Conservation (phyloP, 2,888 invertebrate genomes). For the Hyles lineata region DNA sequence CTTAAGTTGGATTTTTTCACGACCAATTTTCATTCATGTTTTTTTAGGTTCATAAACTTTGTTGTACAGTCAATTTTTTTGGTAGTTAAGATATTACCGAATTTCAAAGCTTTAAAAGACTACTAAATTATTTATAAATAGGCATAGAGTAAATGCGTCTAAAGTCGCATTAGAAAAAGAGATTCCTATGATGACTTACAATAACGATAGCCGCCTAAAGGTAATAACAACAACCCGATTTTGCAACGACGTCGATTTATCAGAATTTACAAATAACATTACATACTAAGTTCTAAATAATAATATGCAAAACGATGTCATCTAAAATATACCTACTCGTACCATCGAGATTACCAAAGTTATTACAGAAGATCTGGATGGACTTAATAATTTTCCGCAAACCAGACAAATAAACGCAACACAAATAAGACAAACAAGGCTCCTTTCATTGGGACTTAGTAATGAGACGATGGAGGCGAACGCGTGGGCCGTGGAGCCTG, state of each 20-base stretch:
- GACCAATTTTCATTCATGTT: not conserved
- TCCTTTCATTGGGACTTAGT: not conserved
- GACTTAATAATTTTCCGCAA: not conserved
- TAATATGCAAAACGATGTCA: not conserved
- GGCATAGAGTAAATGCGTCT: not conserved
- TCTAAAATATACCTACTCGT: not conserved
- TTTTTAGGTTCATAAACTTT: not conserved
- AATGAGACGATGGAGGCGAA: not conserved
- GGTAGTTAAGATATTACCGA: not conserved
- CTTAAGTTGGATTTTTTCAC: not conserved
- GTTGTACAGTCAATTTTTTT: not conserved
- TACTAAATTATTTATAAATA: not conserved
- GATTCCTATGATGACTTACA: too few relatives aligned
- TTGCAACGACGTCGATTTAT: too few relatives aligned
- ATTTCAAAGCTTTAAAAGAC: not conserved
- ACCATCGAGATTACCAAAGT: not conserved
- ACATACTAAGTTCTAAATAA: not conserved
- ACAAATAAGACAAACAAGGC: too few relatives aligned
- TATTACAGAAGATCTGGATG: not conserved
- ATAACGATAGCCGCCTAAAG: too few relatives aligned
- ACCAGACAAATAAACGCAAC: not conserved
- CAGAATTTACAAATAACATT: too few relatives aligned
- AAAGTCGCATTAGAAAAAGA: too few relatives aligned
- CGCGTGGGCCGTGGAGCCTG: conserved; percentile 8
- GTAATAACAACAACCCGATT: too few relatives aligned